Evolutionary conservation across 2,113 vertebrate genomes (phyloP).

Genomic region (Coracopsis vasa): DNA sequence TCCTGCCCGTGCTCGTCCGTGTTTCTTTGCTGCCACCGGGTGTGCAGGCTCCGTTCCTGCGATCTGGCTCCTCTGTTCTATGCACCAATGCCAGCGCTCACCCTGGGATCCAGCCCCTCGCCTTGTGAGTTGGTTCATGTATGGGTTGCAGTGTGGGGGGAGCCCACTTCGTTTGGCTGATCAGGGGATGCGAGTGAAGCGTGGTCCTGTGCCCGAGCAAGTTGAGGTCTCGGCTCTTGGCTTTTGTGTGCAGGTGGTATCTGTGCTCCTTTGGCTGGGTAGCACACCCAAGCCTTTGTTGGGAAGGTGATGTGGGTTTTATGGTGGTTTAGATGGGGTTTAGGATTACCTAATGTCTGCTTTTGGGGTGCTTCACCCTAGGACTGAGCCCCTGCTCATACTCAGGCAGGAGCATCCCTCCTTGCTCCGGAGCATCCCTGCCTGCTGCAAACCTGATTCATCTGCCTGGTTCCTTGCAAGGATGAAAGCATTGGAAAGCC

Average conservation of each 20-base stretch:
- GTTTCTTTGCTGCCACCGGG: constrained; percentile 64
- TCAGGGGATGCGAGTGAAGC: fast-evolving
- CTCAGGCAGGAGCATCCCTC: background rate
- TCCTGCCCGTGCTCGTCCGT: background rate
- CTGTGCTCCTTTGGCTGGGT: background rate
- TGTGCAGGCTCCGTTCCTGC: constrained; percentile 41
- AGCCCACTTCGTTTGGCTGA: fast-evolving
- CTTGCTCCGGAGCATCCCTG: background rate
- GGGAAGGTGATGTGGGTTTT: background rate
- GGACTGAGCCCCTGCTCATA: background rate
- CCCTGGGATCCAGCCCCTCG: fast-evolving
- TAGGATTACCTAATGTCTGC: background rate
- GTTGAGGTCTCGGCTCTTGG: background rate
- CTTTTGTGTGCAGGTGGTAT: background rate
- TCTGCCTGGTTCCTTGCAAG: background rate
- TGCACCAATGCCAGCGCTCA: fast-evolving
- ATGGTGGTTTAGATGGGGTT: background rate
- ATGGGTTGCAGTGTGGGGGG: fast-evolving
- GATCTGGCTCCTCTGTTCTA: background rate
- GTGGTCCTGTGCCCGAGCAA: fast-evolving
- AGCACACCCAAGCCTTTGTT: fast-evolving
- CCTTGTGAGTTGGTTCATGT: fast-evolving
- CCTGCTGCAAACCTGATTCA: fast-evolving
- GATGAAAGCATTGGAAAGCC: fast-evolving
- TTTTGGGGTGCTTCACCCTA: background rate